Evolutionary conservation across 2,113 vertebrate genomes (phyloP), one percentile per base, ranked within the genome.

Genomic region (Empidonax traillii): DNA sequence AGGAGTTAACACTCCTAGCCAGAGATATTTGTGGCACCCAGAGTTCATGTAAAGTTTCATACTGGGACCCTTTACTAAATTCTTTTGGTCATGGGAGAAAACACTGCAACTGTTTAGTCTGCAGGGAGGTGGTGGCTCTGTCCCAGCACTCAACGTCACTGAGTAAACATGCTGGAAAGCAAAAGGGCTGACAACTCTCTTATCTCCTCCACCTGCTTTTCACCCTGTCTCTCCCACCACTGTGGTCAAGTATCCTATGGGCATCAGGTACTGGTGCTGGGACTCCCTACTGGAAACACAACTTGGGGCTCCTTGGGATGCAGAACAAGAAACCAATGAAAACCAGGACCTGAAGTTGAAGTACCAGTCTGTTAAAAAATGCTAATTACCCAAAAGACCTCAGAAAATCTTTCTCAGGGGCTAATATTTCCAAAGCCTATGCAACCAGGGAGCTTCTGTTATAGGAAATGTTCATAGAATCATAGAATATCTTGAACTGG

Each of bases 81-180:
- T 95, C 92, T 94, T 89, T 92, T 1, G 12, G 86, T 92, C 85
- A 52, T 67, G 82, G 81, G 93, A 91, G 82, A 88, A 90, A 95
- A 73, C 77, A 53, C 4, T n/a, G 75, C 37, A 81, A 86, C 73
- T 90, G 71, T 90, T 96, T 85, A 91, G 93, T 91, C 85, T 94
- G 75, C 27, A 19, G 66, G 90, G 81, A 93, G 90, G 84, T 55
- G 86, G 77, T 93, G 85, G 78, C 72, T 84, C 87, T 62, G 69
- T 44, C 39, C 44, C 83, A 71, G 79, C 51, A 83, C 91, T 90
- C 69, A 13, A 85, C 19, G 0, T 41, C 9, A 31, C 59, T 55
- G 16, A 95, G 63, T 85, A 95, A 93, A 84, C 76, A 44, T 4
- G 15, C 12, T 33, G 80, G 82, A 90, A 65, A 83, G 80, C 63